Percentiles rank a stretch among this genome's conserved stretches.
phyloP scores from a whole-genome alignment of 2,113 vertebrate genomes.

The Prinia subflava region DNA sequence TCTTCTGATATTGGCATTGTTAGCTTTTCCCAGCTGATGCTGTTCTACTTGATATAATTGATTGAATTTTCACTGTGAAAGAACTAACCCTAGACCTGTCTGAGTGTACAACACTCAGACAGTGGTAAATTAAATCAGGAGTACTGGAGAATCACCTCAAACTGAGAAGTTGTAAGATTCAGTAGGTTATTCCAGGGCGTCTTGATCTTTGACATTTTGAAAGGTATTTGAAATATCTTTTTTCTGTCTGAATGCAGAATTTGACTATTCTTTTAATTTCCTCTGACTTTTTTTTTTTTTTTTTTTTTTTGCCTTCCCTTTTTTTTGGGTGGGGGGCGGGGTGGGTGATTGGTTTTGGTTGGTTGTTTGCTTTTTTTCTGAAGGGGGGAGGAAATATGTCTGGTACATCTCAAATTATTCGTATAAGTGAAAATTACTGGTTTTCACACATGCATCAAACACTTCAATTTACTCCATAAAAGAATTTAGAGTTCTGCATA shows the following conservation, averaged over 20 bases:
- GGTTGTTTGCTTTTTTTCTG: rapidly evolving
- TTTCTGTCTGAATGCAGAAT: neutral
- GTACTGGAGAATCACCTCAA: neutral
- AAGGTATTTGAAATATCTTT: neutral
- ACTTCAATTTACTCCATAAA: neutral
- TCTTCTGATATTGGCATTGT: neutral
- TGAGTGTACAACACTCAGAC: neutral
- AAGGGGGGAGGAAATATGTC: no score
- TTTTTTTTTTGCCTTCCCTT: rapidly evolving
- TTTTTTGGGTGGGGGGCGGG: no score
- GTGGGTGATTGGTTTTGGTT: no score
- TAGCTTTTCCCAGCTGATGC: neutral
- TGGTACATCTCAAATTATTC: neutral
- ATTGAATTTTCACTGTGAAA: neutral
- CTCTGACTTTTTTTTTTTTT: rapidly evolving
- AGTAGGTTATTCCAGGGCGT: neutral
- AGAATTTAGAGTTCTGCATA: neutral
- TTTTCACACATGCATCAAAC: neutral
- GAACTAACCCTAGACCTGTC: neutral
- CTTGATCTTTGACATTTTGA: neutral
- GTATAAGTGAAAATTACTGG: neutral
- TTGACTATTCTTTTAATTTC: neutral
- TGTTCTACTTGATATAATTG: neutral
- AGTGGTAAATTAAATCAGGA: neutral
- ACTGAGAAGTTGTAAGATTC: neutral